These are phyloP conservation scores for Pelecanus crispus DNA, from an alignment of 2,113 vertebrate genomes.

Conservation along the genomic window DNA sequence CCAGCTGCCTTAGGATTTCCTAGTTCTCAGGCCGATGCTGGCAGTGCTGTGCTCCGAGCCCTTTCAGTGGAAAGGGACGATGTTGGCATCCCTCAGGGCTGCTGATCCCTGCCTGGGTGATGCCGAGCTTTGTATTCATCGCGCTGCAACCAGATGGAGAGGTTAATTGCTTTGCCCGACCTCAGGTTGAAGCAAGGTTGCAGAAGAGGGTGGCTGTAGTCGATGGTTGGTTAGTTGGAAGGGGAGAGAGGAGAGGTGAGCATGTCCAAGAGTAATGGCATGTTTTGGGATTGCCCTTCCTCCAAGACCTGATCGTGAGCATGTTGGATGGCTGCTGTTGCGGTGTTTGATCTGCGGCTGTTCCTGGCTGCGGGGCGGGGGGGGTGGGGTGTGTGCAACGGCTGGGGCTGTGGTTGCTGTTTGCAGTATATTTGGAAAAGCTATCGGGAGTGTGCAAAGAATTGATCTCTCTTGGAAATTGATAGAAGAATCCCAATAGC, in stretches of 20 bases:
- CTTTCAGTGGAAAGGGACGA: neutral
- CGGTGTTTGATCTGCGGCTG: neutral
- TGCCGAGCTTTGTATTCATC: neutral
- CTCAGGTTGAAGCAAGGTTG: neutral
- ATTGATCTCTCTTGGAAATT: neutral
- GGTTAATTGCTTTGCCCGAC: neutral
- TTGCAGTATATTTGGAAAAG: neutral
- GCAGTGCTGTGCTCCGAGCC: accelerated
- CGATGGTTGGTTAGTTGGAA: neutral
- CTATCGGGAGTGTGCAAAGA: accelerated
- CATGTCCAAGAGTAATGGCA: accelerated
- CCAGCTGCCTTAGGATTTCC: neutral
- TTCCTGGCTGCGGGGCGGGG: neutral
- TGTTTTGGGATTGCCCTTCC: neutral
- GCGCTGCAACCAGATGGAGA: neutral
- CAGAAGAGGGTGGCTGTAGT: neutral
- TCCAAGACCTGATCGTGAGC: neutral
- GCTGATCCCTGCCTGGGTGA: neutral
- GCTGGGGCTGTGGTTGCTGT: neutral
- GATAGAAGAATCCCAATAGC: neutral
- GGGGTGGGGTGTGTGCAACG: neutral
- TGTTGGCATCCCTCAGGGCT: neutral
- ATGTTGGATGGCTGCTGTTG: neutral
- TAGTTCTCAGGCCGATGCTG: neutral
- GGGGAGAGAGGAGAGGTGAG: neutral